Base-by-base conservation (phyloP, 2,797 vertebrate genomes). In the Syngnathus rostellatus region DNA sequence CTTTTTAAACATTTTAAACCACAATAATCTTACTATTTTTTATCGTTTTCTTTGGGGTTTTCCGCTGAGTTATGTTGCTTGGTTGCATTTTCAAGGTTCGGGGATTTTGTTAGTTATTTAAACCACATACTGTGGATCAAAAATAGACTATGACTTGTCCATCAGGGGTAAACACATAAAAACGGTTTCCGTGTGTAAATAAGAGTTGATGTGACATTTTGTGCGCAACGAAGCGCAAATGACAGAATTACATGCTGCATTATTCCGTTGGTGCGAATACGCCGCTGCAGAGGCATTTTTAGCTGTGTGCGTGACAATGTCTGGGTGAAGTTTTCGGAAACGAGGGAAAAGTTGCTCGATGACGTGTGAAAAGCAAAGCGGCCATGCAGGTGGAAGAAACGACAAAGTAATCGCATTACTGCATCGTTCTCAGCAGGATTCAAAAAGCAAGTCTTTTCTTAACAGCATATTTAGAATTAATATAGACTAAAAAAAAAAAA, bases 321-420 rank as follows among this genome's bases (percentile, higher is more conserved):
- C 62, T 59, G 50, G 65, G 67, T 72, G 79, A 81, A 84, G 66
- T 79, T 69, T 72, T 63, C 63, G 76, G 73, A 83, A 79, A 72
- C 64, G 64, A 78, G 9, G 37, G 63, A 66, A 38, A 41, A 65
- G 67, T 68, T 68, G 78, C 74, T 73, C 66, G 64, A 76, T 55
- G 54, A 65, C 76, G 60, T 72, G 71, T 83, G 70, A 83, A 71
- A 53, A 51, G 55, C 54, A 67, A 69, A 65, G 62, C 53, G 50
- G 25, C 60, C 60, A 41, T 45, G n/a, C 21, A 45, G 60, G 40
- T 62, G 41, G 45, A 45, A 43, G 7, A 38, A 38, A 43, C 11
- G 21, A 25, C 40, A 62, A 62, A 43, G 43, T 62, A 25, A 62
- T 45, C 39, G 12, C 5, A 6, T 43, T 23, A 45, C 60, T 62